Evolutionary conservation across 2,113 vertebrate species (phyloP).

Genomic region (Cariama cristata): DNA sequence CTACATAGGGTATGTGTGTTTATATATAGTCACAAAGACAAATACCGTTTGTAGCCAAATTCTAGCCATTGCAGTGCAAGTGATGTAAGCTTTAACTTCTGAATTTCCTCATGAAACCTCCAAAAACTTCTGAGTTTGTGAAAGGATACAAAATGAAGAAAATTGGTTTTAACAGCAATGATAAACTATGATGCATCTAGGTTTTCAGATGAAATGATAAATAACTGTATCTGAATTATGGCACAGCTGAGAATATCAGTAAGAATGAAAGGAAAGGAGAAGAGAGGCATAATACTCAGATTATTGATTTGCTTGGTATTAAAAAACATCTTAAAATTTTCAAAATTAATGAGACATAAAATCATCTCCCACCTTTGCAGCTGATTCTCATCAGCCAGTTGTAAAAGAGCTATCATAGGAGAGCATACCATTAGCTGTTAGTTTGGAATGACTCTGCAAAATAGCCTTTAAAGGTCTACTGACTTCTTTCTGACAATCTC

Average conservation of each 20-base stretch:
- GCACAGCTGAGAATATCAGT: background rate
- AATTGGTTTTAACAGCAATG: background rate
- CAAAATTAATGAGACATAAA: slow-evolving; percentile 39
- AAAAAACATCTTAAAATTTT: slow-evolving; percentile 34
- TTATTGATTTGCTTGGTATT: slow-evolving; percentile 35
- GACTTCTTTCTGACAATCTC: background rate
- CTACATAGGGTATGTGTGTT: rapidly evolving
- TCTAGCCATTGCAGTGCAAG: background rate
- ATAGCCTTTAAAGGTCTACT: slow-evolving; percentile 19
- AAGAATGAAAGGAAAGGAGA: background rate
- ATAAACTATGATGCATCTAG: background rate
- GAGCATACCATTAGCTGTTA: background rate
- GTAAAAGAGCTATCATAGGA: background rate
- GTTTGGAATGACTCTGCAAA: slow-evolving; percentile 51
- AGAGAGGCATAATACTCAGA: background rate
- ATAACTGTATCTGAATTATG: background rate
- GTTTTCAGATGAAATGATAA: background rate
- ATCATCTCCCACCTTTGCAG: background rate
- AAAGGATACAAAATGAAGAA: background rate
- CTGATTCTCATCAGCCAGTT: slow-evolving; percentile 21
- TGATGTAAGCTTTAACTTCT: background rate
- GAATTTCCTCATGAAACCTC: background rate
- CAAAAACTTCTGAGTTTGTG: background rate
- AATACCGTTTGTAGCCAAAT: background rate
- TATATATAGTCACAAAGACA: background rate